phyloP scores from a whole-genome alignment of 2,888 invertebrate species.

The Nebria brevicollis region DNA sequence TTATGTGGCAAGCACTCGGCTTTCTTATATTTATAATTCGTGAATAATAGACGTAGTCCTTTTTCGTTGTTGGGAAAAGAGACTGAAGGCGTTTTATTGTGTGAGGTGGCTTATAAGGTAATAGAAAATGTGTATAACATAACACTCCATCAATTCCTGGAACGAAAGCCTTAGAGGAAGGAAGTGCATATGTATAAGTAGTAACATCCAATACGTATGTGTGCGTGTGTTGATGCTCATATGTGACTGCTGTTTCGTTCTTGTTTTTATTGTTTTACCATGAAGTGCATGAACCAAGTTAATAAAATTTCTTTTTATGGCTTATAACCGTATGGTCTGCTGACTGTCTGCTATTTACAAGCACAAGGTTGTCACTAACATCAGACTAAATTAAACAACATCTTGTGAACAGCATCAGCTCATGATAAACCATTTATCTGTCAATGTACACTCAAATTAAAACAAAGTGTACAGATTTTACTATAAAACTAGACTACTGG shows the following conservation, averaged over 20 bases:
- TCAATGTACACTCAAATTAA: too few relatives aligned
- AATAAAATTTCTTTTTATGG: constrained; percentile 40
- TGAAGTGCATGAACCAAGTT: constrained; percentile 39
- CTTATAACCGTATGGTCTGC: constrained; percentile 29
- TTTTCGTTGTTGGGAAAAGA: too few relatives aligned
- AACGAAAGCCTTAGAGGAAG: neutral
- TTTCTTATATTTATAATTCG: too few relatives aligned
- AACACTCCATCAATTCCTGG: neutral
- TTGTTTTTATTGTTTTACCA: constrained; percentile 37
- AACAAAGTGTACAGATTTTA: too few relatives aligned
- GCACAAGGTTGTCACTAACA: constrained; percentile 17
- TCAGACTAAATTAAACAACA: neutral
- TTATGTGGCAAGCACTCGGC: neutral
- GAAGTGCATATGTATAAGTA: neutral
- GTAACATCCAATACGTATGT: neutral
- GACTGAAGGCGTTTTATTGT: too few relatives aligned
- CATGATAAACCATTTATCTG: neutral
- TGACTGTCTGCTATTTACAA: constrained; percentile 29
- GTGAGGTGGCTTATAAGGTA: neutral
- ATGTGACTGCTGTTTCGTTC: constrained; percentile 10
- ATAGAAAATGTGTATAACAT: neutral
- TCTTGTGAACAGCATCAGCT: neutral
- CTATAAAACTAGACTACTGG: too few relatives aligned
- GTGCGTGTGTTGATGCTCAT: neutral
- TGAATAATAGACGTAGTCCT: too few relatives aligned